Evolutionary conservation across 2,888 invertebrate species (phyloP), one percentile per base, ranked within the genome.

Genomic region (Trachelus troglodyta): DNA sequence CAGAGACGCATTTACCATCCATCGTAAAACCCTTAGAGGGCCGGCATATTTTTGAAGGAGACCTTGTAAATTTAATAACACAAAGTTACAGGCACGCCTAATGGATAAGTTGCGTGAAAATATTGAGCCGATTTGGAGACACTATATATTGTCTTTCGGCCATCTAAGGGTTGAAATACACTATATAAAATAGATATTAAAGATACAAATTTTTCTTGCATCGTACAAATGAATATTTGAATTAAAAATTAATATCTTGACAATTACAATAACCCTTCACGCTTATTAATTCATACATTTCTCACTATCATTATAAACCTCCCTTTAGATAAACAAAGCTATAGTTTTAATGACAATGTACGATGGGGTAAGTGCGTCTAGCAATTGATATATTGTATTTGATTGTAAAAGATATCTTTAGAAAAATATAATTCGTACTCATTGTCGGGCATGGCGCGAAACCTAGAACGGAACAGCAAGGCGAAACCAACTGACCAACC

Each of bases 401-500:
- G 23, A 56, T 56, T 75, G 40, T 73, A 76, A 78, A n/a, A 77
- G 74, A 73, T 56, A 73, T 75, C 56, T 75, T 71, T n/a, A 74
- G 69, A 71, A 31, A 37, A 56, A 56, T 56, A 56, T 23, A 76
- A 75, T 73, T 78, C 56, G 75, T 76, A 75, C 69, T 76, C 31
- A 33, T 69, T 68, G 31, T 23, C 9, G 73, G 31, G n/a, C 40
- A 68, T 31, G 12, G 40, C n/a, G 56, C 37, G 40, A 77, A 78
- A 73, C 37, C 40, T 71, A 74, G 40, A 77, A 77, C n/a, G 69
- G 35, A 79, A 81, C 69, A 76, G 80, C 78, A 79, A 76, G 79
- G 71, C 79, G 33, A 77, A 79, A 80, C 69, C 34, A 79, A 81
- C 37, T 76, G 35, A 69, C 35, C 34, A 69, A 76, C 31, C 73